A percentile compares a stretch with the other conserved stretches of the same genome.
Evolutionary conservation across 2,113 vertebrate genomes (phyloP).

Genomic region (Pygoscelis antarcticus): DNA sequence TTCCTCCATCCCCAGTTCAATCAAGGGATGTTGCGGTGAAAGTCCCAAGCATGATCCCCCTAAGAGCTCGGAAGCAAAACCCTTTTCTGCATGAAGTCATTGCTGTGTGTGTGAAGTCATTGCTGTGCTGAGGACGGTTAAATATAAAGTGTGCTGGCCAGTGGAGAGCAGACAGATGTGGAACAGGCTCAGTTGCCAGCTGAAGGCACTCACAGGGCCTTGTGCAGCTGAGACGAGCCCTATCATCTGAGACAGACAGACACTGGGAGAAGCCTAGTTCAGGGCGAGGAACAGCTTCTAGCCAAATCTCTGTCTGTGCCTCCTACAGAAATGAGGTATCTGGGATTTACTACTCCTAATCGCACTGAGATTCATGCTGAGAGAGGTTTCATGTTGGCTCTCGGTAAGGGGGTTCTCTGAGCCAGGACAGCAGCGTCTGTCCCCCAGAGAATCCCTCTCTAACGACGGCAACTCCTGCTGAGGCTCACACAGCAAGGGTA

Average conservation of each 20-base stretch:
- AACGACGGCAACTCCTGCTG: neutral
- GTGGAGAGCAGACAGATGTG: neutral
- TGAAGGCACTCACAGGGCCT: no score
- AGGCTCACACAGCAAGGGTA: neutral
- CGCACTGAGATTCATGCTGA: fast-evolving
- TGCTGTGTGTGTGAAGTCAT: neutral
- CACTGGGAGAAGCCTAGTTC: neutral
- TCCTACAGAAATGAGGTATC: neutral
- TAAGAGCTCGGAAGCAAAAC: neutral
- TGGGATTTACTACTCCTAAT: neutral
- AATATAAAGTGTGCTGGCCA: neutral
- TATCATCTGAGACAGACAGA: neutral
- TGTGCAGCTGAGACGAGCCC: neutral
- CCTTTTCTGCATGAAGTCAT: neutral
- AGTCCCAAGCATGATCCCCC: neutral
- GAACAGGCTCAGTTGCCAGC: neutral
- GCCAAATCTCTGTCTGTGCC: neutral
- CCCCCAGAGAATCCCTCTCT: neutral
- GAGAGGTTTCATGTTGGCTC: neutral
- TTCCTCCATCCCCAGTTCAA: neutral
- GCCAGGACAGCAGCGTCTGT: neutral
- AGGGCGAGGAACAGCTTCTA: neutral
- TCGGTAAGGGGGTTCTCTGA: neutral
- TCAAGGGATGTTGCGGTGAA: neutral
- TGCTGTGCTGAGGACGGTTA: neutral